These are phyloP conservation scores for Dinocampus coccinellae DNA, from an alignment of 2,888 invertebrate species.

Conservation along the genomic window DNA sequence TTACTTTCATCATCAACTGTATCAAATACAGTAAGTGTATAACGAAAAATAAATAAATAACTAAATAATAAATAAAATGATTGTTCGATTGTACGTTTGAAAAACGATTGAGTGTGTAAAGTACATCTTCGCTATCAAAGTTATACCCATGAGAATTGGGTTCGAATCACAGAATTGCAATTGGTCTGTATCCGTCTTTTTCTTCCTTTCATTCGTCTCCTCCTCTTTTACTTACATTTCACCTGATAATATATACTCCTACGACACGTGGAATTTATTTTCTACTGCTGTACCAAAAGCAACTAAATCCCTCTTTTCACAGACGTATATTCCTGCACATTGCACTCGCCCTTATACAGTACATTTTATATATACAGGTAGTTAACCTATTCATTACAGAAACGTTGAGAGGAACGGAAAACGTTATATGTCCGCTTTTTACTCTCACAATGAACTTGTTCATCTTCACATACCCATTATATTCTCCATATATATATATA, in stretches of 20 bases:
- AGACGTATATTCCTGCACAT: background rate
- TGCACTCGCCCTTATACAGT: background rate
- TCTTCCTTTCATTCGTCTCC: background rate
- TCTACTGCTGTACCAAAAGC: background rate
- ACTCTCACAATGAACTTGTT: slow-evolving; percentile 10
- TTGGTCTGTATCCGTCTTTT: slow-evolving; percentile 4
- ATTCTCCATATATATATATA: too few species aligned
- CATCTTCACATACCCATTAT: background rate
- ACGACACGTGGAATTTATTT: slow-evolving; percentile 1
- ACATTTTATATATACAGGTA: background rate
- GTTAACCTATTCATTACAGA: background rate
- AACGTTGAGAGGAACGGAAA: background rate
- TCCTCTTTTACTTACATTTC: background rate
- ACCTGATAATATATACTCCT: background rate
- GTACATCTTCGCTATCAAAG: background rate
- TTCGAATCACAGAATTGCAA: slow-evolving; percentile 19
- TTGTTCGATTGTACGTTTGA: background rate
- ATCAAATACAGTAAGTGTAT: background rate
- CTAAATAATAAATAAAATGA: background rate
- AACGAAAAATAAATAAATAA: background rate
- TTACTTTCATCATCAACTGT: too few species aligned
- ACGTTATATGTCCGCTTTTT: background rate
- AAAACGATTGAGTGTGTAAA: background rate
- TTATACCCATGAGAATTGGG: background rate
- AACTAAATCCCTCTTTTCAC: background rate